phyloP scores from a whole-genome alignment of 2,113 vertebrate species.

The Ondatra zibethicus region DNA sequence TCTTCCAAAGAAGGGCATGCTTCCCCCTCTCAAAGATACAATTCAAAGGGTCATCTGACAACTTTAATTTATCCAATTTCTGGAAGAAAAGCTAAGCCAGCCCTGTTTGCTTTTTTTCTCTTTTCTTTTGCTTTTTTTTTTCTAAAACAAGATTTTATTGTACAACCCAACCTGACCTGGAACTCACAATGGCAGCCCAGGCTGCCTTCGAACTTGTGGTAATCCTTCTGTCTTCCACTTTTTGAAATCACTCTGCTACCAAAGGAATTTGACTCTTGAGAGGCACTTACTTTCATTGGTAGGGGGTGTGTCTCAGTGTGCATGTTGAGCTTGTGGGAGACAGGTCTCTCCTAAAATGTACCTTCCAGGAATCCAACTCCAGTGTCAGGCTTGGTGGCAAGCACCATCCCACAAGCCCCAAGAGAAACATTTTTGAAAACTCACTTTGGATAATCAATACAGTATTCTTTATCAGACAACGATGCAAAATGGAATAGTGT shows the following conservation, averaged over 20 bases:
- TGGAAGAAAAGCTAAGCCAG: neutral
- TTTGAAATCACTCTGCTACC: neutral
- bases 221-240: neutral
- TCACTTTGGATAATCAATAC: constrained; percentile 54
- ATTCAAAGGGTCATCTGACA: neutral
- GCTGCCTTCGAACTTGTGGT: neutral
- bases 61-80: constrained; percentile 13
- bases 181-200: neutral
- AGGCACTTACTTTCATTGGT: neutral
- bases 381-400: neutral
- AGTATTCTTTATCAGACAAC: constrained; percentile 33
- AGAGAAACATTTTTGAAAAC: constrained; percentile 9
- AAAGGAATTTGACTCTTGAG: constrained; percentile 16
- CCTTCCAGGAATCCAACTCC: neutral
- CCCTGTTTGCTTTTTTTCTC: neutral
- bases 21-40: neutral
- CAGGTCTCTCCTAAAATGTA: neutral
- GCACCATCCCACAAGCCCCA: neutral
- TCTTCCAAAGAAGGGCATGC: neutral
- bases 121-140: neutral
- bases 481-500: neutral
- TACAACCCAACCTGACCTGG: neutral
- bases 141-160: neutral
- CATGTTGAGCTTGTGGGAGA: too few relatives aligned
- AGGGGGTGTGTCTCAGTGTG: neutral